These are phyloP conservation scores for Pseudopodoces humilis DNA, from an alignment of 2,113 vertebrate species.

Conservation along the genomic window DNA sequence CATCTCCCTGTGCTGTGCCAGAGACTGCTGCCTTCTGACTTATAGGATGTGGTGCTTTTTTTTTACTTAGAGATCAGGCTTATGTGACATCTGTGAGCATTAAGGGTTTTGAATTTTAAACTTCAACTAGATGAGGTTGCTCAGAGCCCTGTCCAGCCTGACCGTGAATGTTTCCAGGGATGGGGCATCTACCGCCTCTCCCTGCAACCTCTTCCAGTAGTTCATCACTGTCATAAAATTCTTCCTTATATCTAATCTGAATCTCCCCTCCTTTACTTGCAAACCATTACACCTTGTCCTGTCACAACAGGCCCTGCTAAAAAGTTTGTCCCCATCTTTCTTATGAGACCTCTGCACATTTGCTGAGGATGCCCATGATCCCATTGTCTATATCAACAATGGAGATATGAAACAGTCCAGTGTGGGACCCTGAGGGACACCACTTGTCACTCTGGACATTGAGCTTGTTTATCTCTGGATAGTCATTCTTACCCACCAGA, in stretches of 20 bases:
- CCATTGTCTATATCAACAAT: fast-evolving
- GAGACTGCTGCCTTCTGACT: not conserved
- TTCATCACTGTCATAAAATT: not conserved
- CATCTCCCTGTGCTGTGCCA: not conserved
- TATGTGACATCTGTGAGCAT: not conserved
- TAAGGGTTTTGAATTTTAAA: not conserved
- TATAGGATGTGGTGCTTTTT: not conserved
- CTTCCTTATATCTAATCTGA: not conserved
- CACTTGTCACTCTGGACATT: not conserved
- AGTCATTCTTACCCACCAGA: not conserved
- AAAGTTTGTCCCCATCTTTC: not conserved
- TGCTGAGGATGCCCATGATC: not conserved
- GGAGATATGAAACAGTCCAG: not conserved
- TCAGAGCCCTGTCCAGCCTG: fast-evolving
- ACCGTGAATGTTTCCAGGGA: not conserved
- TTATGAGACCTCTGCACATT: not conserved
- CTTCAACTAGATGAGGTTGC: not conserved
- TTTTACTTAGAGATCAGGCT: not conserved
- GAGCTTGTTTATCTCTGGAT: not conserved
- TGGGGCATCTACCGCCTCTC: not conserved
- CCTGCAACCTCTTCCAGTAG: not conserved
- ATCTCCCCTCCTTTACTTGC: not conserved
- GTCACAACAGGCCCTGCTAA: not conserved
- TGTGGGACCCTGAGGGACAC: not conserved
- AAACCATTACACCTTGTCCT: not conserved